Evolutionary conservation across 2,888 invertebrate species (phyloP).

Genomic region (Trissonchulus latispiculum): DNA sequence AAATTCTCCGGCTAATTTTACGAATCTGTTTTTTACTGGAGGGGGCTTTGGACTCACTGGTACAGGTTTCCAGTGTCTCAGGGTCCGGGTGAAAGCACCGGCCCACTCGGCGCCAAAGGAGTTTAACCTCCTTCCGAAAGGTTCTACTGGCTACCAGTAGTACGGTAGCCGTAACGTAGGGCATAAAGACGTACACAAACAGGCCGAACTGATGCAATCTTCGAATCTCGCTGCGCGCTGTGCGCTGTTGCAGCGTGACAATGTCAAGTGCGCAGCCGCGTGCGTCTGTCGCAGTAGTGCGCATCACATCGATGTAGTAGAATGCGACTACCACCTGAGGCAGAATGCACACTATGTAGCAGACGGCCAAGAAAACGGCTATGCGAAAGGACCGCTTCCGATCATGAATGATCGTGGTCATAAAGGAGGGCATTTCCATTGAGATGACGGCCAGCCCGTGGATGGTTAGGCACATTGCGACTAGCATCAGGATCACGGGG

Average conservation of each 20-base stretch:
- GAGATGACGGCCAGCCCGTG: neutral
- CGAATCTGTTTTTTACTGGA: neutral
- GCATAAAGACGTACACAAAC: neutral
- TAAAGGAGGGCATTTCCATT: neutral
- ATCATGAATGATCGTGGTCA: neutral
- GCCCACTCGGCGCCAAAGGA: neutral
- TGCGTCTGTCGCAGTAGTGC: neutral
- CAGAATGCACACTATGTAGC: neutral
- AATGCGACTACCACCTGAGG: neutral
- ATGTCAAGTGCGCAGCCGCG: neutral
- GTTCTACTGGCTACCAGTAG: neutral
- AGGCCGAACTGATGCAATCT: neutral
- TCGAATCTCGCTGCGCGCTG: neutral
- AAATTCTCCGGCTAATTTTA: neutral
- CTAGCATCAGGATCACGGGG: neutral
- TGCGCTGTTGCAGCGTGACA: neutral
- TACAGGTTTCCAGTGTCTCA: too few relatives aligned
- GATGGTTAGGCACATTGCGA: neutral
- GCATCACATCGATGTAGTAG: neutral
- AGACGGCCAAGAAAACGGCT: neutral
- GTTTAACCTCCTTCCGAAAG: neutral
- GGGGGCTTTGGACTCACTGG: too few relatives aligned
- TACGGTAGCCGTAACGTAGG: neutral
- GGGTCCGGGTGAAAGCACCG: too few relatives aligned
- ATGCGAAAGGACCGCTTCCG: neutral